These are phyloP conservation scores for Chaetodon trifasciatus DNA, from an alignment of 2,797 vertebrate genomes.

Conservation along the genomic window DNA sequence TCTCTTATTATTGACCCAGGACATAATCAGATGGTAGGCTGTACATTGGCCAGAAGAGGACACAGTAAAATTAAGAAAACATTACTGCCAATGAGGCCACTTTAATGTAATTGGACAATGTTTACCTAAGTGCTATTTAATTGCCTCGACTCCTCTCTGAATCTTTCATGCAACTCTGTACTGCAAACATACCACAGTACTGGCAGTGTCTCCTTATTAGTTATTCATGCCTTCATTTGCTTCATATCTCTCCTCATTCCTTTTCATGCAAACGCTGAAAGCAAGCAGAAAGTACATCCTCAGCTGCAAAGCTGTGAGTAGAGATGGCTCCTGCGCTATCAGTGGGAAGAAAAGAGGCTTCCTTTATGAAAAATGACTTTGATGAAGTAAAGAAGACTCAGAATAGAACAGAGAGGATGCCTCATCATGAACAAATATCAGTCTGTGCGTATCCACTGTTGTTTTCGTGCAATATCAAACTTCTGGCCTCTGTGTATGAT, in stretches of 20 bases:
- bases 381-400: constrained; percentile 56
- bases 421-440: constrained; percentile 43
- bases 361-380: constrained; percentile 55
- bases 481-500: constrained; percentile 25
- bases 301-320: constrained; percentile 24
- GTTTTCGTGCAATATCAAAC: constrained; percentile 54
- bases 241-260: constrained; percentile 58
- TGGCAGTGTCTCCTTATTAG: constrained; percentile 61
- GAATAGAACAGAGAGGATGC: constrained; percentile 19
- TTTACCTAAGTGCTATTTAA: constrained; percentile 74
- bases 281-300: constrained; percentile 40
- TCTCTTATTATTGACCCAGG: constrained; percentile 71
- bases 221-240: constrained; percentile 71
- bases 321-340: constrained; percentile 14
- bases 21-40: constrained; percentile 68
- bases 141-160: constrained; percentile 60
- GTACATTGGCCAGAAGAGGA: constrained; percentile 53
- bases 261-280: constrained; percentile 30
- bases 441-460: background rate
- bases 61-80: constrained; percentile 63
- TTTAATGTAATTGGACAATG: constrained; percentile 67
- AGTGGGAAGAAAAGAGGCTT: constrained; percentile 48
- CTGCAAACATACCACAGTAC: constrained; percentile 49
- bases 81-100: constrained; percentile 55
- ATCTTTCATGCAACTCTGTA: constrained; percentile 69